These are phyloP conservation scores for Embidobia sp. DNA, from an alignment of 2,888 invertebrate species.

Conservation along the genomic window DNA sequence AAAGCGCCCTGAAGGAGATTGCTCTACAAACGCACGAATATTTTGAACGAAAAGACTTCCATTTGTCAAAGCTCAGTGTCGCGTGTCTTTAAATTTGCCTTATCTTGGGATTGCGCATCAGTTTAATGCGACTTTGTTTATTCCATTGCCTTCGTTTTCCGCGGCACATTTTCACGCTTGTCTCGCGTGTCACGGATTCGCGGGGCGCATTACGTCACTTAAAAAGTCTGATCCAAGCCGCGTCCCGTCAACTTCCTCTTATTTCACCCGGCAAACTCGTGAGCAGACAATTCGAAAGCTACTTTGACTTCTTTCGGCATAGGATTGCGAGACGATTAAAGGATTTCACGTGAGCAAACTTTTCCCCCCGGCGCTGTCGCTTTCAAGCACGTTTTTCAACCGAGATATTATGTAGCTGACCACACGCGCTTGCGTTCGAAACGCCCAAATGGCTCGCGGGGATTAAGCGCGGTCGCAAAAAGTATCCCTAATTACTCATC, in stretches of 20 bases:
- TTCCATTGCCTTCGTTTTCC: constrained; percentile 26
- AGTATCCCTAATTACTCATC: constrained; percentile 20
- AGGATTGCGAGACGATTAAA: constrained; percentile 54
- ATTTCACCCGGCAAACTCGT: constrained; percentile 50
- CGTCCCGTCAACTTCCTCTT: constrained; percentile 54
- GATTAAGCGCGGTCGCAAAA: constrained; percentile 23
- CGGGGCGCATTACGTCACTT: constrained; percentile 33
- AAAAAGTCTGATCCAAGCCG: constrained; percentile 58
- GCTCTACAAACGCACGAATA: constrained; percentile 16
- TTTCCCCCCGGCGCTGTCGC: constrained; percentile 19
- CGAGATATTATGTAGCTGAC: constrained; percentile 40
- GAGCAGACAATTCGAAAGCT: constrained; percentile 48
- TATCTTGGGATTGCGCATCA: constrained; percentile 5
- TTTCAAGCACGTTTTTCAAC: constrained; percentile 19
- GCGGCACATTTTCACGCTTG: constrained; percentile 26
- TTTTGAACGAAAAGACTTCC: constrained; percentile 4
- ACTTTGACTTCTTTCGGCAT: constrained; percentile 51
- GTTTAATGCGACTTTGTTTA: constrained; percentile 21
- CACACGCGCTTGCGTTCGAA: constrained; percentile 31
- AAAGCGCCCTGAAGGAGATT: neutral
- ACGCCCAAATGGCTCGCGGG: constrained; percentile 15
- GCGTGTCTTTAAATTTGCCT: constrained; percentile 35
- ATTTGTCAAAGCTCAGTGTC: constrained; percentile 37
- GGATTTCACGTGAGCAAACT: constrained; percentile 47
- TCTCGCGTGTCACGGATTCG: constrained; percentile 27